Evolutionary conservation across 2,113 vertebrate species (phyloP).

Genomic region (Picathartes gymnocephalus): DNA sequence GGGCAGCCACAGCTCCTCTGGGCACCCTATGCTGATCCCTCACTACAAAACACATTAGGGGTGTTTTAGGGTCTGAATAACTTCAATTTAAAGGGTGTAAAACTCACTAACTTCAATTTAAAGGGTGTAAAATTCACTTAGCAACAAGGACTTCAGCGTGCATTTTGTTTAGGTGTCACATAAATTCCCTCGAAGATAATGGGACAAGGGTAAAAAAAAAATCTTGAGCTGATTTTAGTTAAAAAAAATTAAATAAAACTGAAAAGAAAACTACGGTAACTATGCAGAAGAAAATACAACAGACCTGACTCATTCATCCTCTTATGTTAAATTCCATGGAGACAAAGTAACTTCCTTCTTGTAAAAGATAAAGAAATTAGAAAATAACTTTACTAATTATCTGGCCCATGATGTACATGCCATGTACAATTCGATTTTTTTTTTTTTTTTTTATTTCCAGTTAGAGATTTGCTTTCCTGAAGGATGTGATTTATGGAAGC

Average conservation of each 20-base stretch:
- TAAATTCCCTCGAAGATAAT: not conserved
- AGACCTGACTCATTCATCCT: not conserved
- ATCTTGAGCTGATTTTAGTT: not conserved
- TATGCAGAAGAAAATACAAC: not conserved
- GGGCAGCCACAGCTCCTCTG: not conserved
- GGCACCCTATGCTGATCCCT: not conserved
- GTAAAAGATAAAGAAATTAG: not conserved
- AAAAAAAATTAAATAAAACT: not conserved
- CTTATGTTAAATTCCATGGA: not conserved
- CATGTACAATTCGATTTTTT: not conserved
- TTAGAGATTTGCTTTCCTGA: not conserved
- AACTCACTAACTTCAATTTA: not conserved
- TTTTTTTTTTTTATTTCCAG: not conserved
- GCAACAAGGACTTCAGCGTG: rapidly evolving
- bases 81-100: not conserved
- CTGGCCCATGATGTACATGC: not conserved
- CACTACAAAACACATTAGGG: not conserved
- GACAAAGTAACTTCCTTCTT: not conserved
- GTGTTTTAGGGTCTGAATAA: not conserved
- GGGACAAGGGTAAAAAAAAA: not conserved
- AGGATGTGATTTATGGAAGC: not conserved
- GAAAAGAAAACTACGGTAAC: not conserved
- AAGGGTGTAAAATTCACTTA: not conserved
- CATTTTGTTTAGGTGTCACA: not conserved
- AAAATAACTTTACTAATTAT: not conserved